phyloP scores from a whole-genome alignment of 92 coral and sea anemone genomes.

The Parazoanthus swiftii region DNA sequence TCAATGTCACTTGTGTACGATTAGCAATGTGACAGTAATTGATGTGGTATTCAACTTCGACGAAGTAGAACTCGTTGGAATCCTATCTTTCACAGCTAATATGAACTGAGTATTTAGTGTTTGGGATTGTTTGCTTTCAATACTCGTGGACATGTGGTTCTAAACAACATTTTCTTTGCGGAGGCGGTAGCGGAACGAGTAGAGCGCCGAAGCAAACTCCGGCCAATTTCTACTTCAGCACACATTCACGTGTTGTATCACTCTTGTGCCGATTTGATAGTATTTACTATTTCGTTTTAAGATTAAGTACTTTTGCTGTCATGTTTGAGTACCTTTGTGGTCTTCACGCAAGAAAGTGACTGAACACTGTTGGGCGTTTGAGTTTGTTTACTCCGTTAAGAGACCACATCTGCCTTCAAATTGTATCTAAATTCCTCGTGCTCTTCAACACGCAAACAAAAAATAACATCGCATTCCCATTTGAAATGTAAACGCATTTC shows the following conservation, averaged over 20 bases:
- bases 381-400: conserved; percentile 15
- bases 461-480: not conserved
- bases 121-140: not conserved
- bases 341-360: not conserved
- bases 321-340: not conserved
- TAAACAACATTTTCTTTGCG: not conserved
- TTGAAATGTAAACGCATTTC: not conserved
- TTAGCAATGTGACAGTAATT: conserved; percentile 29
- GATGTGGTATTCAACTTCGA: conserved; percentile 2
- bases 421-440: not conserved
- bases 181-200: not conserved
- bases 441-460: conserved; percentile 2
- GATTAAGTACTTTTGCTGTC: not conserved
- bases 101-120: not conserved
- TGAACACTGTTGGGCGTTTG: conserved; percentile 24
- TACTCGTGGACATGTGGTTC: not conserved
- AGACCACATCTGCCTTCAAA: not conserved
- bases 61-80: not conserved
- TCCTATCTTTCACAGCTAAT: not conserved
- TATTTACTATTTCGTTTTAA: not conserved
- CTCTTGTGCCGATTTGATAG: not conserved
- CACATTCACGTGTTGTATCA: not conserved
- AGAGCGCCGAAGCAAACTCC: not conserved
- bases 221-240: not conserved
- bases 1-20: not conserved